A percentile compares a stretch with the other conserved stretches of the same genome.
phyloP scores from a whole-genome alignment of 2,888 invertebrate genomes.

The Tenthredo scrophulariae region DNA sequence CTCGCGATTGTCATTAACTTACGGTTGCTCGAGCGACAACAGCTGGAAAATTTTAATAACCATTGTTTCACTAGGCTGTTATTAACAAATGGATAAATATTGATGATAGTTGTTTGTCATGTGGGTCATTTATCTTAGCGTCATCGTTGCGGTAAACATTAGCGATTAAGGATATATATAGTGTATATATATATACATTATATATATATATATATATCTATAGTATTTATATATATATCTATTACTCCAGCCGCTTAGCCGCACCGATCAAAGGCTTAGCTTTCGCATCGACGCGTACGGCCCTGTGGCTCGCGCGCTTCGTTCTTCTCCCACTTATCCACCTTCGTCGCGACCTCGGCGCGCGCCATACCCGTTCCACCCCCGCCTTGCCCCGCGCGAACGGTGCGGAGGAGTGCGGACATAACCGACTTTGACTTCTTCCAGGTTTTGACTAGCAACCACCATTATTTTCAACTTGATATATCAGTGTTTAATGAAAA shows the following conservation, averaged over 20 bases:
- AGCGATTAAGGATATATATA: neutral
- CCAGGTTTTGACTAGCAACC: neutral
- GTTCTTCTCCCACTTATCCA: constrained; percentile 35
- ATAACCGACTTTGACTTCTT: constrained; percentile 40
- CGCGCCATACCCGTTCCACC: constrained; percentile 39
- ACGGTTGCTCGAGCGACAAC: neutral
- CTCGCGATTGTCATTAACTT: neutral
- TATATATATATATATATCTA: neutral
- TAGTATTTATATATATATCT: neutral
- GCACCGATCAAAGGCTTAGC: constrained; percentile 33
- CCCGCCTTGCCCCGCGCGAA: neutral
- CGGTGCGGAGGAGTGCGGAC: constrained; percentile 37
- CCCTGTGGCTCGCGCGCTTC: constrained; percentile 48
- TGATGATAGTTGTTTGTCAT: neutral
- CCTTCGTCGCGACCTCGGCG: constrained; percentile 41
- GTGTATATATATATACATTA: too few species aligned
- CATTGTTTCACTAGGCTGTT: neutral
- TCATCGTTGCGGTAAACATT: neutral
- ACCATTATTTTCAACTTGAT: neutral
- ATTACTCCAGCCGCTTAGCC: constrained; percentile 1
- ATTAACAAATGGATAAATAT: constrained; percentile 1
- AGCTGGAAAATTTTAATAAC: neutral
- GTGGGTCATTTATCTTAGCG: neutral
- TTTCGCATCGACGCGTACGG: constrained; percentile 44
- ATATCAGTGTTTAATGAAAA: constrained; percentile 6